A percentile compares a stretch with the other conserved stretches of the same genome.
These are phyloP conservation scores for Mizuhopecten yessoensis DNA, from an alignment of 1,140 invertebrate species.

Conservation along the genomic window DNA sequence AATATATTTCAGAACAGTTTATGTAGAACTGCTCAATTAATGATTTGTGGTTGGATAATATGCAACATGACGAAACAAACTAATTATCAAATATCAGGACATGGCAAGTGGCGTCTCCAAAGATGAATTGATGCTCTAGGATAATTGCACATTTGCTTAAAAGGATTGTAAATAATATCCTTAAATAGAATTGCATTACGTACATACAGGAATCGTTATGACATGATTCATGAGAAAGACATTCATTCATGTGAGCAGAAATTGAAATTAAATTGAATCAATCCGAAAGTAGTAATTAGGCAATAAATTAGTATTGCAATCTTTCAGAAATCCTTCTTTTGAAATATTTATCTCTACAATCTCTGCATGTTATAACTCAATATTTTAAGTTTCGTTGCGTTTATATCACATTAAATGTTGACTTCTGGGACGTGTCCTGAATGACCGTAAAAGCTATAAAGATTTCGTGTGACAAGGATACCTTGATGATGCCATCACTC, in stretches of 20 bases:
- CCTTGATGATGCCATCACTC: background rate
- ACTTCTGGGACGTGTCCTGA: constrained; percentile 36
- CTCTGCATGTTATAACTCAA: constrained; percentile 6
- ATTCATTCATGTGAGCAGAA: background rate
- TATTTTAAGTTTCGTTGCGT: constrained; percentile 21
- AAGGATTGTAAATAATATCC: background rate
- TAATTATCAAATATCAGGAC: background rate
- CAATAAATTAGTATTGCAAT: background rate
- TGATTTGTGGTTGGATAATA: no score
- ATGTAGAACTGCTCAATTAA: no score
- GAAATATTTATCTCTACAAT: constrained; percentile 16
- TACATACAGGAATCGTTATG: background rate
- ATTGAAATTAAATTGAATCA: constrained; percentile 18
- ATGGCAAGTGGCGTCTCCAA: background rate
- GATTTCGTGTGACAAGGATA: constrained; percentile 26
- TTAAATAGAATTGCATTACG: background rate
- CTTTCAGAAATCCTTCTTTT: constrained; percentile 34
- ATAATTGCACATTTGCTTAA: background rate
- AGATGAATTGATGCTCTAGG: background rate
- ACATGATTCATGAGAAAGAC: background rate
- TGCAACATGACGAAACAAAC: no score
- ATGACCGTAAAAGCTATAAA: constrained; percentile 34
- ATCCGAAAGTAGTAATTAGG: background rate
- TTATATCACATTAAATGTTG: constrained; percentile 28
- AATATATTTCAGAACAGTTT: no score